Evolutionary conservation across 2,888 invertebrate genomes (phyloP).

Genomic region (Pelosia muscerda): DNA sequence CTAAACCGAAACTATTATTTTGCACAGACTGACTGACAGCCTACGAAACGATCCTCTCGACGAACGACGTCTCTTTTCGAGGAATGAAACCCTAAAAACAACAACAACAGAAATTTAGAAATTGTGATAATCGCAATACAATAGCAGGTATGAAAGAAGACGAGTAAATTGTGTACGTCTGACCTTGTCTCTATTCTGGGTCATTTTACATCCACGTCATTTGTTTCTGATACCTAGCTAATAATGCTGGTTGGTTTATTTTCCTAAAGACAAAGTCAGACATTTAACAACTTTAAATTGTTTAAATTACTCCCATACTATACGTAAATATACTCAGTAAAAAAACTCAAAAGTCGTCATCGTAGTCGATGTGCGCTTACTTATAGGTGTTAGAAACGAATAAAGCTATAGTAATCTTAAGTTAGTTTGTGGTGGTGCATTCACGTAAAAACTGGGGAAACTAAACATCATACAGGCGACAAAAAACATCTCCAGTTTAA

Average conservation of each 20-base stretch:
- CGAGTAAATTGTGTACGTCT: conserved; percentile 24
- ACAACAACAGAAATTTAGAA: neutral
- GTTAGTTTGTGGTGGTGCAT: too few species aligned
- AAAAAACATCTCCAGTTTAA: too few species aligned
- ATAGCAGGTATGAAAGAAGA: conserved; percentile 24
- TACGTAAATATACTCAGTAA: neutral
- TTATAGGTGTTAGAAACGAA: neutral
- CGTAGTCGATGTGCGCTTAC: neutral
- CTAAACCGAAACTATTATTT: too few species aligned
- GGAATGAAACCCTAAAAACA: neutral
- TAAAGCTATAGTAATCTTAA: neutral
- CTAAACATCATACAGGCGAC: too few species aligned
- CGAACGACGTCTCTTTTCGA: too few species aligned
- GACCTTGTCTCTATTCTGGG: conserved; percentile 47
- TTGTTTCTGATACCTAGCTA: neutral
- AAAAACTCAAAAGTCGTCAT: neutral
- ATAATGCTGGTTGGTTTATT: neutral
- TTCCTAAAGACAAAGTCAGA: neutral
- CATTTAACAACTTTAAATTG: neutral
- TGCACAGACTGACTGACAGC: too few species aligned
- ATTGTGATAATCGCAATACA: conserved; percentile 12
- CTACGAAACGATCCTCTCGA: too few species aligned
- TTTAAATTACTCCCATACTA: too few species aligned
- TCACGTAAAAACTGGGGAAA: too few species aligned
- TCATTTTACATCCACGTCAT: conserved; percentile 30